phyloP scores from a whole-genome alignment of 2,888 invertebrate species.

The Augiades crinisus region DNA sequence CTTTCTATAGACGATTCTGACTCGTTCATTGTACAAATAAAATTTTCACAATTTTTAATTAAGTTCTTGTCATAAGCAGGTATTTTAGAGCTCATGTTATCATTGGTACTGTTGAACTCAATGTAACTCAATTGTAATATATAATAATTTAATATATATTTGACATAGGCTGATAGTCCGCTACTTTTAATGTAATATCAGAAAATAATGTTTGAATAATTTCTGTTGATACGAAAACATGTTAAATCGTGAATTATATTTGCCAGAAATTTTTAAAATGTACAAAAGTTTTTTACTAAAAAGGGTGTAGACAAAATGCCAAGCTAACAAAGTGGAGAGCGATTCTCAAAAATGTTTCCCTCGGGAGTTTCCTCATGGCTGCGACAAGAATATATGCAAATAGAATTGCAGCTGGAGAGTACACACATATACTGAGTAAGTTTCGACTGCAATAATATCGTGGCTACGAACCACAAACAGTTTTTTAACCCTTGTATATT shows the following conservation, averaged over 20 bases:
- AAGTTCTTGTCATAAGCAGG: too few species aligned
- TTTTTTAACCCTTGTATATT: slow-evolving; percentile 1
- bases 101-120: too few species aligned
- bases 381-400: slow-evolving; percentile 22
- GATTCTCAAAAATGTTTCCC: slow-evolving; percentile 19
- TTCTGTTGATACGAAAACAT: too few species aligned
- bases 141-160: too few species aligned
- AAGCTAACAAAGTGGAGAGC: slow-evolving; percentile 15
- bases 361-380: slow-evolving; percentile 10
- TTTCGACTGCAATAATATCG: slow-evolving; percentile 13
- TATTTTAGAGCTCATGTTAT: too few species aligned
- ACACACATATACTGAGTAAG: slow-evolving; percentile 5
- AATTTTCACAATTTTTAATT: too few species aligned
- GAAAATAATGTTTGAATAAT: too few species aligned
- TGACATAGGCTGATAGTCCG: too few species aligned
- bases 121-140: too few species aligned
- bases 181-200: too few species aligned
- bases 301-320: slow-evolving; percentile 12
- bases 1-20: too few species aligned
- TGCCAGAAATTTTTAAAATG: background rate
- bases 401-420: slow-evolving; percentile 19
- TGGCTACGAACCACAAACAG: background rate
- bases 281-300: slow-evolving; percentile 7
- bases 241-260: background rate
- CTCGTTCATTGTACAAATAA: too few species aligned